Percentiles rank a stretch among this genome's conserved stretches.
Conservation (phyloP, 2,888 invertebrate species). For the Meganola albula region DNA sequence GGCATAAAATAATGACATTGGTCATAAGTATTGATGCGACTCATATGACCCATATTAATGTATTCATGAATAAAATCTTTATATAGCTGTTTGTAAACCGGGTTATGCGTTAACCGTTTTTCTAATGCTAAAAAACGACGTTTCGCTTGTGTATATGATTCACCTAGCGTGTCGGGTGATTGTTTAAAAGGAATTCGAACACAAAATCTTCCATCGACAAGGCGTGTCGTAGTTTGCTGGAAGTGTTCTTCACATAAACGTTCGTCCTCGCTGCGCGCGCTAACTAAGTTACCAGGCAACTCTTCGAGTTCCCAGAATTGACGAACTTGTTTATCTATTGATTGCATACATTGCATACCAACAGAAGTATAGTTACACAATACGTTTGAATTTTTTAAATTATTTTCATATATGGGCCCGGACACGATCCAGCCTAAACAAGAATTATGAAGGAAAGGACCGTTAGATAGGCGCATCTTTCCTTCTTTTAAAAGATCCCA, state of each 20-base stretch:
- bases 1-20: not conserved
- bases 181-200: not conserved
- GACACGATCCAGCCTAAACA: not conserved
- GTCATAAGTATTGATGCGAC: not conserved
- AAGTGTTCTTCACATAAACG: not conserved
- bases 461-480: not conserved
- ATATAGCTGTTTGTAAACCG: not conserved
- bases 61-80: not conserved
- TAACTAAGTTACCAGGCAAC: too few species aligned
- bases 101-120: too few species aligned
- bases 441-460: not conserved
- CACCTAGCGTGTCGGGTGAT: too few species aligned
- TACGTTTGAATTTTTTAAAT: not conserved
- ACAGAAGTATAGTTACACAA: too few species aligned
- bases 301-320: not conserved
- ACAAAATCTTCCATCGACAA: not conserved
- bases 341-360: not conserved
- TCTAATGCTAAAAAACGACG: too few species aligned
- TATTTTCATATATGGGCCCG: not conserved
- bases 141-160: too few species aligned
- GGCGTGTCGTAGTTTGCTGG: not conserved
- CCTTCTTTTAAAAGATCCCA: conserved; percentile 13
- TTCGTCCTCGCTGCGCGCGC: not conserved
- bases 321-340: not conserved
- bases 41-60: not conserved